phyloP scores from a whole-genome alignment of 2,113 vertebrate species.

The Chionomys nivalis region DNA sequence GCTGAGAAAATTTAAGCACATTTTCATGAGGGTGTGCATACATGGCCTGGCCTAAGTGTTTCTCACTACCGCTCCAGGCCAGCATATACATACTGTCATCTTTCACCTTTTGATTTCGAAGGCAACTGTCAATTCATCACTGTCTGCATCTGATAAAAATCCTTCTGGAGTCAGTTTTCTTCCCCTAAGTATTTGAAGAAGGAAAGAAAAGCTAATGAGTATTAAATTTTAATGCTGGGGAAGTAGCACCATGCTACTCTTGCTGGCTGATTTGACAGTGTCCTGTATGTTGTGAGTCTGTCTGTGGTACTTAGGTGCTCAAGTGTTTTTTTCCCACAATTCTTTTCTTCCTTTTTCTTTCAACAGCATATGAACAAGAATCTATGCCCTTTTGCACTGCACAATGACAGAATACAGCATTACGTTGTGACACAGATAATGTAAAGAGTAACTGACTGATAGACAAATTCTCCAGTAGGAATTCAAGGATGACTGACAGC shows the following conservation, averaged over 20 bases:
- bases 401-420: slow-evolving; percentile 63
- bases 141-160: slow-evolving; percentile 54
- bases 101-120: slow-evolving; percentile 49
- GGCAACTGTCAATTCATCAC: background rate
- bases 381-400: background rate
- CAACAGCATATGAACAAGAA: background rate
- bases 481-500: slow-evolving; percentile 62
- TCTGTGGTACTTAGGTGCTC: background rate
- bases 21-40: slow-evolving; percentile 43
- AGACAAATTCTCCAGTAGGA: slow-evolving; percentile 49
- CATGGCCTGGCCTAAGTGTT: background rate
- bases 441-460: slow-evolving; percentile 58
- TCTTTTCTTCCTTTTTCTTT: background rate
- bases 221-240: slow-evolving; percentile 55
- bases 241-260: slow-evolving; percentile 1
- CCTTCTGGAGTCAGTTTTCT: background rate
- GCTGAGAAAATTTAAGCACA: background rate
- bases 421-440: slow-evolving; percentile 40
- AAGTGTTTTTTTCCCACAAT: background rate
- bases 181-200: background rate
- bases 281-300: slow-evolving; percentile 16
- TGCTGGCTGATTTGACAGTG: background rate
- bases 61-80: fast-evolving
- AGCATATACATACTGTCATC: background rate
- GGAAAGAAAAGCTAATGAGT: slow-evolving; percentile 56